Evolutionary conservation across 2,113 vertebrate genomes (phyloP), one percentile per base, ranked within the genome.

Genomic region (Copsychus sechellarum): DNA sequence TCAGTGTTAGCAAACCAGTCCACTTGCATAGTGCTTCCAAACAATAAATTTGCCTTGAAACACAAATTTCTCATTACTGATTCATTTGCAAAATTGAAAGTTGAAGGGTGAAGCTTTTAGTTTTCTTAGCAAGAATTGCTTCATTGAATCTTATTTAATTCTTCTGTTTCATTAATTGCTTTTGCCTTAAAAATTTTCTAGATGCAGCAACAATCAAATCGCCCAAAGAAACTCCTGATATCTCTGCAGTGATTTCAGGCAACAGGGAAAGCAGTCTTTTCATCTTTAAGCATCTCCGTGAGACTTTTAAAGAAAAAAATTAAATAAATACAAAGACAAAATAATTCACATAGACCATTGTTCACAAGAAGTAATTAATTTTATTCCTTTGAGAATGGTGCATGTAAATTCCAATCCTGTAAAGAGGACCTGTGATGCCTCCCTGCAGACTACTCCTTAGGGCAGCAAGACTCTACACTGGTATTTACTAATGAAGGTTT

Each of bases 131-230:
- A 92, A 73, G 48, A 82, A 79, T 13, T 71, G 61, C 45, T 92
- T 84, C 53, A 57, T 17, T 48, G 76, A 81, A 65, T 81, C 76
- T 51, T 65, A 80, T 56, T 92, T 83, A 36, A 48, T 83, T 67
- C 71, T 53, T 87, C 53, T 78, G 53, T 71, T 80, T 71, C 25
- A 86, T 82, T 82, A 66, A 66, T 51, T 70, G 64, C 51, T 95
- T 92, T 72, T 90, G 62, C 56, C 29, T 88, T 91, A 64, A 81
- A 84, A 82, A 53, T 64, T 86, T 94, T 83, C 38, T 71, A 90
- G 71, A 81, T 66, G 71, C 53, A 92, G 45, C 38, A 93, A 89
- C 62, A 87, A 61, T 66, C 84, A 86, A 95, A 88, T 45, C 23
- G 8, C 61, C 60, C 80, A 77, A 85, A 87, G 31, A 67, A 80